Evolutionary conservation across 2,888 invertebrate genomes (phyloP), one percentile per base, ranked within the genome.

Genomic region (Autographa gamma): DNA sequence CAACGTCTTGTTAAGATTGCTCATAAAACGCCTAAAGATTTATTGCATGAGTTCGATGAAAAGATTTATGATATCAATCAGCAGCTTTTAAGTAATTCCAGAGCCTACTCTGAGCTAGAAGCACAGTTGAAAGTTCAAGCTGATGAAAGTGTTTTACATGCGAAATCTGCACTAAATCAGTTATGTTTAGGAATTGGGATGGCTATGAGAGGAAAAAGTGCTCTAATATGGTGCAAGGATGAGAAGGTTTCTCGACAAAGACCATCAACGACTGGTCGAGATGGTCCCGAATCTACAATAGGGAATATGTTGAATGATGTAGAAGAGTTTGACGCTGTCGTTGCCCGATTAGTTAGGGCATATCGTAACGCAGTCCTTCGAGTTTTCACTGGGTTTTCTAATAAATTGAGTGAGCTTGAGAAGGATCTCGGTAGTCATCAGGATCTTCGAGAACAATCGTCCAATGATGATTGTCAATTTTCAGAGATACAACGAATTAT

Each of bases 61-160:
- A 88, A 83, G 31, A 89, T 90, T n/a, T 93, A 92, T 76, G 91
- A 91, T 66, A 87, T 93, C 7, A 95, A 95, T 82, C 93, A 94
- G 75, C 94, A 95, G 76, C 80, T 94, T 56, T 66, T 94, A 31
- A 93, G 93, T 81, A 95, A 95, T 76, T 85, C 74, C 11, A 88
- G 92, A 77, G 92, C 93, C 9, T 93, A 91, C 74, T 75, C 80
- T 2, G 92, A 94, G 67, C 79, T 95, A 58, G 93, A 92, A 76
- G 88, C 86, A 18, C 88, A 90, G 66, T 81, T 95, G 71, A 86
- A 85, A 34, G 74, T 83, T 52, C 89, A 93, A 69, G 89, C 90
- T 4, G 90, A 92, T 66, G 89, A 90, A 70, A 83, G 71, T 61
- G 66, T 91, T 19, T 71, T 87, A 13, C 82, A 76, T 68, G 87